These are phyloP conservation scores for Mionectes macconnelli DNA, from an alignment of 2,113 vertebrate genomes.

Conservation along the genomic window DNA sequence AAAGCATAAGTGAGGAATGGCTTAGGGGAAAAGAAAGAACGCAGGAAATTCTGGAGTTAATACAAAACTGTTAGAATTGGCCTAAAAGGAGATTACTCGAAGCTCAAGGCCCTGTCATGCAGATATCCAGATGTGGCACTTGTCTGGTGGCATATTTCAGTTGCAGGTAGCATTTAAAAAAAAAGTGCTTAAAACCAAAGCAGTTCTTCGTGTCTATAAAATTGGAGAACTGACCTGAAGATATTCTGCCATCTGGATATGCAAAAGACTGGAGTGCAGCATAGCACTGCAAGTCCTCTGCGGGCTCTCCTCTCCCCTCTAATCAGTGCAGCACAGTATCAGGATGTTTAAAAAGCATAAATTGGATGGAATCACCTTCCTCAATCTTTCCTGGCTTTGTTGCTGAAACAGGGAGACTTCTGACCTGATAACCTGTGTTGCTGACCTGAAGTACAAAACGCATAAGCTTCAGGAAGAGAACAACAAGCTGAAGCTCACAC, in stretches of 20 bases:
- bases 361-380: background rate
- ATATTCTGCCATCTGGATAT: background rate
- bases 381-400: background rate
- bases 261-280: background rate
- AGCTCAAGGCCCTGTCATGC: background rate
- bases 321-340: background rate
- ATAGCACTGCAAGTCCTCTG: background rate
- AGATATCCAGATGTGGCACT: background rate
- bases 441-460: conserved; percentile 87
- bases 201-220: background rate
- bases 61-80: background rate
- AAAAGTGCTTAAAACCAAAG: background rate
- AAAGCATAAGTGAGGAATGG: background rate
- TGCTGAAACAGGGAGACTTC: conserved; percentile 80
- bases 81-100: background rate
- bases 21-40: background rate
- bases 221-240: background rate
- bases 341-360: background rate
- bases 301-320: background rate
- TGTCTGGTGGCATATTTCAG: background rate
- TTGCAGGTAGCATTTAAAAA: background rate
- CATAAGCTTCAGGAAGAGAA: conserved; percentile 88
- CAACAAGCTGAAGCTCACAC: conserved; percentile 75
- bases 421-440: conserved; percentile 82
- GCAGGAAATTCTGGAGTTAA: background rate